phyloP scores from a whole-genome alignment of 2,888 invertebrate genomes.

The Dermolepida albohirtum region DNA sequence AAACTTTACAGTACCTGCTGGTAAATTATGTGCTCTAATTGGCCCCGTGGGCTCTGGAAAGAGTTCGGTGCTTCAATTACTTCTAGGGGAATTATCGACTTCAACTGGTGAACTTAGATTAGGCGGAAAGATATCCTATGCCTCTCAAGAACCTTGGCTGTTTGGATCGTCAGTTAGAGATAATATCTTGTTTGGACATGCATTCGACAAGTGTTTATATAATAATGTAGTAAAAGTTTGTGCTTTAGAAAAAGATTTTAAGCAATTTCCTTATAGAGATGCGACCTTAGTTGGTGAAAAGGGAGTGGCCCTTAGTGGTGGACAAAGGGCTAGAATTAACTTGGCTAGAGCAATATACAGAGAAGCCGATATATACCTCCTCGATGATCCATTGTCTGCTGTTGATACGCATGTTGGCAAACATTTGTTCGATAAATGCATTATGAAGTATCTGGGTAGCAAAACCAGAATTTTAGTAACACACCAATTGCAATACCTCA shows the following conservation, averaged over 20 bases:
- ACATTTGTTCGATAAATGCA: conserved; percentile 81
- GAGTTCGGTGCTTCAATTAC: conserved; percentile 68
- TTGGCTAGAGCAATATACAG: conserved; percentile 82
- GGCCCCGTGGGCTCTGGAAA: conserved; percentile 92
- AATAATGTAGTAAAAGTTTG: conserved; percentile 70
- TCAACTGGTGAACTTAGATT: conserved; percentile 67
- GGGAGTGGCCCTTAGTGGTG: conserved; percentile 82
- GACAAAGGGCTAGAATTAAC: conserved; percentile 84
- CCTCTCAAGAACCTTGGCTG: conserved; percentile 77
- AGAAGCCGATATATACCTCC: conserved; percentile 79
- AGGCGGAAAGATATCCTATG: conserved; percentile 70
- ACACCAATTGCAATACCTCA: conserved; percentile 77
- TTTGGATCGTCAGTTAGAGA: conserved; percentile 72
- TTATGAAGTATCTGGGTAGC: conserved; percentile 68
- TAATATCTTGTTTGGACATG: conserved; percentile 77
- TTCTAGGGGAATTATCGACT: conserved; percentile 72
- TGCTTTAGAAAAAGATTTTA: conserved; percentile 74
- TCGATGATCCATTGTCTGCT: conserved; percentile 85
- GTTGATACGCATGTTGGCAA: conserved; percentile 83
- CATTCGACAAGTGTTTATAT: conserved; percentile 65
- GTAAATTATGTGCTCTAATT: conserved; percentile 71
- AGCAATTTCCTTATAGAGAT: conserved; percentile 70
- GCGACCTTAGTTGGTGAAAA: conserved; percentile 74
- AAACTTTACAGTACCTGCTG: conserved; percentile 65
- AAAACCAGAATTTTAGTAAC: conserved; percentile 77